These are phyloP conservation scores for Thumatha senex DNA, from an alignment of 2,888 invertebrate species.

Conservation along the genomic window DNA sequence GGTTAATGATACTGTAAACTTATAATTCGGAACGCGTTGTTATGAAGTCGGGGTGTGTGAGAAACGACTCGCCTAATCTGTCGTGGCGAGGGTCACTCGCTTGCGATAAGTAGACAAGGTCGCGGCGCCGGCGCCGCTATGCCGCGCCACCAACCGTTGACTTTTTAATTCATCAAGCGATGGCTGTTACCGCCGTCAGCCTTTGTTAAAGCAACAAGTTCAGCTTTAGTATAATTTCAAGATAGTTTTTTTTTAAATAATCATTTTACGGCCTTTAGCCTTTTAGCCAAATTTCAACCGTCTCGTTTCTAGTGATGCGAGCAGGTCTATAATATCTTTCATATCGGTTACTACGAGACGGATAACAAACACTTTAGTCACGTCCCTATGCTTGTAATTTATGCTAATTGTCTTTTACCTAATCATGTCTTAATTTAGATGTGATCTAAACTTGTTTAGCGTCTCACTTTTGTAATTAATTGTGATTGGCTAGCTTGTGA, in stretches of 20 bases:
- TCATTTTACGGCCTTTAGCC: conserved; percentile 34
- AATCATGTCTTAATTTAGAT: conserved; percentile 40
- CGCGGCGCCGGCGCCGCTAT: conserved; percentile 74
- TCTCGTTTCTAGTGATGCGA: no score
- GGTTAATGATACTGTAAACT: conserved; percentile 3
- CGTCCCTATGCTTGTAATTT: conserved; percentile 37
- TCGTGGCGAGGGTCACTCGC: conserved; percentile 71
- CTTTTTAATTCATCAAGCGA: conserved; percentile 77
- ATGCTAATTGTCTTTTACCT: conserved; percentile 40
- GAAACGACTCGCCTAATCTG: conserved; percentile 65
- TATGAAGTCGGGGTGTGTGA: conserved; percentile 42
- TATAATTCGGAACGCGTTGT: conserved; percentile 15
- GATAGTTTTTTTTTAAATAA: conserved; percentile 35
- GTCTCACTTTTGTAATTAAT: conserved; percentile 29
- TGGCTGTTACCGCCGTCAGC: conserved; percentile 59
- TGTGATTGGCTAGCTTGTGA: conserved; percentile 2
- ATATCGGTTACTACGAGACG: conserved; percentile 21
- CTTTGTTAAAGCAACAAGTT: conserved; percentile 51
- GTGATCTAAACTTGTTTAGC: conserved; percentile 30
- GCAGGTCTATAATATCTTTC: no score
- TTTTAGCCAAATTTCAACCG: no score
- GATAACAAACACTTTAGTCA: conserved; percentile 31
- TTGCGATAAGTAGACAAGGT: conserved; percentile 80
- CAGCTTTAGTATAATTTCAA: conserved; percentile 32
- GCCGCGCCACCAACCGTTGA: conserved; percentile 73